phyloP scores from a whole-genome alignment of 2,888 invertebrate species.

The Hyppa rectilinea region DNA sequence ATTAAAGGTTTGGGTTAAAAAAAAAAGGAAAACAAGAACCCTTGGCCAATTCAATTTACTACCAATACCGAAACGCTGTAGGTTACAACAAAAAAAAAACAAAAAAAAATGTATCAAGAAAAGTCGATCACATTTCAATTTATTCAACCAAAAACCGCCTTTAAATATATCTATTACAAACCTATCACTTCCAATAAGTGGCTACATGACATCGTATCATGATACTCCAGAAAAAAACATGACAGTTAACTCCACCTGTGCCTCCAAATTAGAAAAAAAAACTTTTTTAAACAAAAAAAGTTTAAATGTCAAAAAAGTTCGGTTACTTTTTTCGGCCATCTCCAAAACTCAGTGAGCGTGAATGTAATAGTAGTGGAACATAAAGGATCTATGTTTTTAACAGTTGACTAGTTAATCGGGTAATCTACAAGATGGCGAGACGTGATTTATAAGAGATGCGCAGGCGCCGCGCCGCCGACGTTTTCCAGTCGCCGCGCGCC shows the following conservation, averaged over 20 bases:
- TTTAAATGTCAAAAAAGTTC: constrained; percentile 46
- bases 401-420: constrained; percentile 86
- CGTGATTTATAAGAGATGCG: constrained; percentile 83
- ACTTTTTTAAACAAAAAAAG: constrained; percentile 21
- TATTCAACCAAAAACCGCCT: constrained; percentile 57
- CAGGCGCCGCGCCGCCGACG: constrained; percentile 89
- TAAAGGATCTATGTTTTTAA: constrained; percentile 80
- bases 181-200: constrained; percentile 75
- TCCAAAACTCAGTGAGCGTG: constrained; percentile 76
- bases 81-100: constrained; percentile 1
- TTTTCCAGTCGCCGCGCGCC: constrained; percentile 69
- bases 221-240: constrained; percentile 69
- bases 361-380: constrained; percentile 79
- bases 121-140: constrained; percentile 75
- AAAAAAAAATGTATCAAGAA: constrained; percentile 57
- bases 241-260: constrained; percentile 66
- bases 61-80: constrained; percentile 16
- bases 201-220: constrained; percentile 67
- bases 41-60: constrained; percentile 40
- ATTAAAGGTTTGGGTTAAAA: constrained; percentile 35
- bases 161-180: constrained; percentile 77
- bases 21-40: constrained; percentile 14
- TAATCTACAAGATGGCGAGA: constrained; percentile 84
- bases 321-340: constrained; percentile 55
- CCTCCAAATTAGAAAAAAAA: constrained; percentile 31